These are phyloP conservation scores for Morpho helenor DNA, from an alignment of 2,888 invertebrate genomes.

Conservation along the genomic window DNA sequence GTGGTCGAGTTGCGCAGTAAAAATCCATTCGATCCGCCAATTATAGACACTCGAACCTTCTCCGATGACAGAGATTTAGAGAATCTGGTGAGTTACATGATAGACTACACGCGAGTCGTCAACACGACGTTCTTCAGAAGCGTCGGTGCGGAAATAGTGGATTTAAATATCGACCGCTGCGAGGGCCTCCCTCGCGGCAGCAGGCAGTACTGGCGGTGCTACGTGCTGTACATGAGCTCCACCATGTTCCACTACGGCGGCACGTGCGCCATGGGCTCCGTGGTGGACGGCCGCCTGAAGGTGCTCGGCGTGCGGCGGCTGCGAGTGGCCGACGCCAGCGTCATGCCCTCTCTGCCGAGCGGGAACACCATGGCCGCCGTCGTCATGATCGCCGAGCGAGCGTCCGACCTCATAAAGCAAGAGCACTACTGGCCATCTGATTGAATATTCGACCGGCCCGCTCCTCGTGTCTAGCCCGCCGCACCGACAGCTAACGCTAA, in stretches of 20 bases:
- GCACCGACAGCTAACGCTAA: too few species aligned
- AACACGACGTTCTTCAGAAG: conserved; percentile 40
- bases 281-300: conserved; percentile 80
- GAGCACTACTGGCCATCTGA: background rate
- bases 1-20: conserved; percentile 34
- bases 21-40: conserved; percentile 39
- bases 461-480: too few species aligned
- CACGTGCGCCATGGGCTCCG: conserved; percentile 87
- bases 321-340: conserved; percentile 41
- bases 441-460: too few species aligned
- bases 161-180: conserved; percentile 36
- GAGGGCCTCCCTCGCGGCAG: conserved; percentile 30
- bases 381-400: conserved; percentile 41
- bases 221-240: conserved; percentile 53
- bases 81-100: conserved; percentile 32
- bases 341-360: conserved; percentile 73
- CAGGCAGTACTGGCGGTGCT: conserved; percentile 48
- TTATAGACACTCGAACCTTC: conserved; percentile 38
- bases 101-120: conserved; percentile 36
- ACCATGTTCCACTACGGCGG: conserved; percentile 85
- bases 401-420: conserved; percentile 40
- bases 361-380: conserved; percentile 76
- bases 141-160: conserved; percentile 33
- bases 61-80: conserved; percentile 39
- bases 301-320: conserved; percentile 34